Percentiles rank a stretch among this genome's conserved stretches.
Evolutionary conservation across 2,113 vertebrate species (phyloP).

Genomic region (Ictidomys tridecemlineatus): DNA sequence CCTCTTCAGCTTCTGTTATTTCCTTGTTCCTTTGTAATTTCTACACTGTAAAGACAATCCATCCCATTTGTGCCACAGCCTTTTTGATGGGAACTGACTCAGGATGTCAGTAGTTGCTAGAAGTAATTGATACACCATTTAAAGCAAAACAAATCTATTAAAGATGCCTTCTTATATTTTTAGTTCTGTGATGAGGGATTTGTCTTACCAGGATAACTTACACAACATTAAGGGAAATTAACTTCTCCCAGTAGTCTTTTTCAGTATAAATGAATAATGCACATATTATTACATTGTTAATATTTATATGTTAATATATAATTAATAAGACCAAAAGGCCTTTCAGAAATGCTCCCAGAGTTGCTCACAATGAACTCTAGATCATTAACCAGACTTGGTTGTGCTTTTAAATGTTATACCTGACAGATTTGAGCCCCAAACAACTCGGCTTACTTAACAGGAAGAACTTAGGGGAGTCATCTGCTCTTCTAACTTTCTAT

Average conservation of each 20-base stretch:
- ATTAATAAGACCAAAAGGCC: neutral
- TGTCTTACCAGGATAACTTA: neutral
- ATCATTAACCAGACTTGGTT: neutral
- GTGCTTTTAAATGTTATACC: neutral
- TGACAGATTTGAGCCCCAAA: neutral
- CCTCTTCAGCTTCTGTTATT: neutral
- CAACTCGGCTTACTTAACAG: neutral
- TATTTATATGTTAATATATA: too few species aligned
- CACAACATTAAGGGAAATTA: neutral
- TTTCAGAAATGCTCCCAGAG: neutral
- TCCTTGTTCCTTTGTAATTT: neutral
- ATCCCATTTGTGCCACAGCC: neutral
- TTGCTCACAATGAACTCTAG: neutral
- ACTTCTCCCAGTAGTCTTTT: neutral
- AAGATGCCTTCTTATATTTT: neutral
- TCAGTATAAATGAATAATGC: neutral
- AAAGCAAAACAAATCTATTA: neutral
- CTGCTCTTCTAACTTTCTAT: neutral
- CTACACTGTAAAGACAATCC: neutral
- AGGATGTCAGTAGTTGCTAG: neutral
- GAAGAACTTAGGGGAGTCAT: neutral
- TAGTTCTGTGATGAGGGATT: neutral
- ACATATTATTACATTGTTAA: neutral
- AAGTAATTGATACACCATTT: neutral
- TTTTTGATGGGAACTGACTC: neutral